phyloP scores from a whole-genome alignment of 2,113 vertebrate genomes.

The Eidolon helvum region DNA sequence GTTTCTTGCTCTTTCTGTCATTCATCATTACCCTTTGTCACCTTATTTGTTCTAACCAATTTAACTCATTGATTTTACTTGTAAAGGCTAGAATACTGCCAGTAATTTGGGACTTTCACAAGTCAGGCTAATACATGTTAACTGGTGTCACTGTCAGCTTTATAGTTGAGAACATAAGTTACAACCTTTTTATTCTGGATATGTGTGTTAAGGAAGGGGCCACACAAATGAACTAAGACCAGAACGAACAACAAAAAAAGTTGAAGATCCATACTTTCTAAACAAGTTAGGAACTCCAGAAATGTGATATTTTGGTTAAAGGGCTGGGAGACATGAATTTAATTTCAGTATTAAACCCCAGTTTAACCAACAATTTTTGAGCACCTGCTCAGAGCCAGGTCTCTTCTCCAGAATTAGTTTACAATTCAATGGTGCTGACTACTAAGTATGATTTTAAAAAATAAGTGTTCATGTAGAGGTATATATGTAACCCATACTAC shows the following conservation, averaged over 20 bases:
- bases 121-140: constrained; percentile 70
- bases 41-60: constrained; percentile 84
- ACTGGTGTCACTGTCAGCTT: constrained; percentile 38
- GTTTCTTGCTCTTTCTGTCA: constrained; percentile 76
- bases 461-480: not conserved
- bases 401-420: not conserved
- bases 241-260: not conserved
- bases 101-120: constrained; percentile 69
- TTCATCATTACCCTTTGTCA: constrained; percentile 80
- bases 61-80: constrained; percentile 82
- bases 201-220: not conserved
- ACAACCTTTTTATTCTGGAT: constrained; percentile 48
- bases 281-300: not conserved
- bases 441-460: not conserved
- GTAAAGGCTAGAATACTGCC: constrained; percentile 73
- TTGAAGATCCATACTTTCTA: not conserved
- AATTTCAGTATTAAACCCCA: not conserved
- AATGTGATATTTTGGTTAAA: constrained; percentile 28
- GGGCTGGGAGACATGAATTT: not conserved
- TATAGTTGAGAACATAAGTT: constrained; percentile 40
- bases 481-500: not conserved
- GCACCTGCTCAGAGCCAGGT: not conserved
- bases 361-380: not conserved
- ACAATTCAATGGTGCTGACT: not conserved
- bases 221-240: constrained; percentile 11